Percentiles rank a stretch among this genome's conserved stretches.
These are phyloP conservation scores for Therioaphis trifolii DNA, from an alignment of 2,888 invertebrate species.

Conservation along the genomic window DNA sequence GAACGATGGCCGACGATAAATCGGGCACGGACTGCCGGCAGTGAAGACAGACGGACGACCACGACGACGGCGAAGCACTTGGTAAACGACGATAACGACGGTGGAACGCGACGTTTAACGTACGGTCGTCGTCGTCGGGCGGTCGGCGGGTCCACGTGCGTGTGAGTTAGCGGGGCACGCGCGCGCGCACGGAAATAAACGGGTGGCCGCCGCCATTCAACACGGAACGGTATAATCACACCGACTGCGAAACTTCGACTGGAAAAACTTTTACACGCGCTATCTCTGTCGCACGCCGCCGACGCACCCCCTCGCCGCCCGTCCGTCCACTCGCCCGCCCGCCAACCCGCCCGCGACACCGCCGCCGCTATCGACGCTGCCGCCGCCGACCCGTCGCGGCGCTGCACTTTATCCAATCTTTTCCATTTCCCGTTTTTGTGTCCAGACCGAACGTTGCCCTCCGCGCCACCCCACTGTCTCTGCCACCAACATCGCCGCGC, in stretches of 20 bases:
- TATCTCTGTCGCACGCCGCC: slow-evolving; percentile 62
- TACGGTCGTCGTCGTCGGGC: not conserved
- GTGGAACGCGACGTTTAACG: not conserved
- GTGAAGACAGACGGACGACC: not conserved
- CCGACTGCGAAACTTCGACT: slow-evolving; percentile 62
- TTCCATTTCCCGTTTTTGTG: slow-evolving; percentile 62
- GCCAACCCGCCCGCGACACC: not conserved
- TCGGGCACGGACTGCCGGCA: not conserved
- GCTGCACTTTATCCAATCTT: slow-evolving; percentile 63
- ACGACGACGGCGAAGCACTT: not conserved
- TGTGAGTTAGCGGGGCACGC: slow-evolving; percentile 3
- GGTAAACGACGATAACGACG: not conserved
- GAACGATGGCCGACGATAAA: not conserved
- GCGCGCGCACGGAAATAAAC: slow-evolving; percentile 15
- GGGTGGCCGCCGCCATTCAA: slow-evolving; percentile 54
- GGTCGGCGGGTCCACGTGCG: slow-evolving; percentile 49
- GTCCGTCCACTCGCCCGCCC: not conserved
- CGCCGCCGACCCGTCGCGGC: not conserved
- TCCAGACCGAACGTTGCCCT: slow-evolving; percentile 56
- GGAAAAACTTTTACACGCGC: slow-evolving; percentile 62
- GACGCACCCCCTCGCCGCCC: slow-evolving; percentile 1
- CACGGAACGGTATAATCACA: slow-evolving; percentile 61
- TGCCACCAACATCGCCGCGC: not conserved
- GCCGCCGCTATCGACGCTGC: not conserved
- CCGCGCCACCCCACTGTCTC: not conserved